Evolutionary conservation across 2,113 vertebrate genomes (phyloP).

Genomic region (Planiliza haematocheilus): DNA sequence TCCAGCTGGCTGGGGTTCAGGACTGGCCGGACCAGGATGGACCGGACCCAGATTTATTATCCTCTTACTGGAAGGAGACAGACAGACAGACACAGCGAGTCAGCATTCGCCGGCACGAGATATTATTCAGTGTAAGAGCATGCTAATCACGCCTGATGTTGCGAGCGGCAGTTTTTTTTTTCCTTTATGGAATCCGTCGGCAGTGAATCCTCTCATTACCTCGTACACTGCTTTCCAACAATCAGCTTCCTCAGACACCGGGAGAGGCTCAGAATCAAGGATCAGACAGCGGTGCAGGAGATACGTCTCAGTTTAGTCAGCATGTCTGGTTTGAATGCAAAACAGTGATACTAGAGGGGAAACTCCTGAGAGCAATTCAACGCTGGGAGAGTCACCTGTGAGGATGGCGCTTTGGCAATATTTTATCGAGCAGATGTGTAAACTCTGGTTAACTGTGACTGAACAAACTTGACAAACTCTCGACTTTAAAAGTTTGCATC

Average conservation of each 20-base stretch:
- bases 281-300: too few relatives aligned
- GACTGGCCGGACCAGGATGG: slow-evolving; percentile 90
- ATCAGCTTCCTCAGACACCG: too few relatives aligned
- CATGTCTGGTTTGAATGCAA: slow-evolving; percentile 43
- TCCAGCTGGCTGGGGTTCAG: slow-evolving; percentile 91
- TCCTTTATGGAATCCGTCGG: slow-evolving; percentile 19
- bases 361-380: slow-evolving; percentile 18
- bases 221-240: slow-evolving; percentile 19
- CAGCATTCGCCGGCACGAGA: slow-evolving; percentile 10
- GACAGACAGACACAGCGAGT: slow-evolving; percentile 8
- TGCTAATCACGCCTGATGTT: slow-evolving; percentile 14
- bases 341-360: slow-evolving; percentile 15
- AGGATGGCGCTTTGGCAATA: not conserved
- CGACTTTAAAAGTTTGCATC: too few relatives aligned
- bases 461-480: too few relatives aligned
- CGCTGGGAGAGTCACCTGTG: not conserved
- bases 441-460: too few relatives aligned
- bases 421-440: not conserved
- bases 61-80: slow-evolving; percentile 86
- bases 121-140: not conserved
- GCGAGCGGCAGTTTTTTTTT: slow-evolving; percentile 14
- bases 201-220: slow-evolving; percentile 30
- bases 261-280: slow-evolving; percentile 24
- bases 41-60: slow-evolving; percentile 94
- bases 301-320: slow-evolving; percentile 42